Percentiles rank a stretch among this genome's conserved stretches.
These are phyloP conservation scores for Megamerina dolium DNA, from an alignment of 2,888 invertebrate species.

Conservation along the genomic window DNA sequence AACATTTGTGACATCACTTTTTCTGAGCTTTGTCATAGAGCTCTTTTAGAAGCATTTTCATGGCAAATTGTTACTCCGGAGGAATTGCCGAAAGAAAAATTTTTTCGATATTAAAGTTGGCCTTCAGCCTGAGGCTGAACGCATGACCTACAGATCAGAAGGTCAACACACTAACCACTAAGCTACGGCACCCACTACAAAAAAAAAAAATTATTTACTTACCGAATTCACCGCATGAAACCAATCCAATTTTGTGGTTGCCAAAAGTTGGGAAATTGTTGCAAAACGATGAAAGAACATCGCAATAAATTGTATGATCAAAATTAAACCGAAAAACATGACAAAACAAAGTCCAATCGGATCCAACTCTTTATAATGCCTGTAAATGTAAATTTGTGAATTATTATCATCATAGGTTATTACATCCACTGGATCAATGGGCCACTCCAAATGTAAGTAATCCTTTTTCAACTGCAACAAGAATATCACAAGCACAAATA, in stretches of 20 bases:
- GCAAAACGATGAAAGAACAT: conserved; percentile 73
- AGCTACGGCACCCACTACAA: too few species aligned
- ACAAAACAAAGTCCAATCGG: conserved; percentile 72
- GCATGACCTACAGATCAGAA: too few species aligned
- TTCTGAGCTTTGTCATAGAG: too few species aligned
- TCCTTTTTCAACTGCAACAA: conserved; percentile 68
- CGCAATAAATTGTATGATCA: conserved; percentile 65
- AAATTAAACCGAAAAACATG: conserved; percentile 62
- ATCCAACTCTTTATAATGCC: conserved; percentile 61
- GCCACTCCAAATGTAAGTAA: conserved; percentile 63
- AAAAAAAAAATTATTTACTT: conserved; percentile 23
- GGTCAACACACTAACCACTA: too few species aligned
- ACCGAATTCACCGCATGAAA: conserved; percentile 36
- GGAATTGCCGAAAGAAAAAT: too few species aligned
- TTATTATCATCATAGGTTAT: conserved; percentile 50
- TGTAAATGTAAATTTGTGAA: conserved; percentile 52
- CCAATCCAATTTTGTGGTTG: conserved; percentile 58
- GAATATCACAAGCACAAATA: conserved; percentile 70
- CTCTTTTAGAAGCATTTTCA: too few species aligned
- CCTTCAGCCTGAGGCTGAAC: too few species aligned
- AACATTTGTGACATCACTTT: too few species aligned
- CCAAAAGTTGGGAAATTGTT: conserved; percentile 68
- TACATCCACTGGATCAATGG: conserved; percentile 55
- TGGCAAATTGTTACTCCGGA: too few species aligned
- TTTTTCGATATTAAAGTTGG: too few species aligned